Evolutionary conservation across 37 sponge, comb jelly and placozoan genomes (phyloP), one percentile per base, ranked within the genome.

Genomic region (Ephydatia muelleri): DNA sequence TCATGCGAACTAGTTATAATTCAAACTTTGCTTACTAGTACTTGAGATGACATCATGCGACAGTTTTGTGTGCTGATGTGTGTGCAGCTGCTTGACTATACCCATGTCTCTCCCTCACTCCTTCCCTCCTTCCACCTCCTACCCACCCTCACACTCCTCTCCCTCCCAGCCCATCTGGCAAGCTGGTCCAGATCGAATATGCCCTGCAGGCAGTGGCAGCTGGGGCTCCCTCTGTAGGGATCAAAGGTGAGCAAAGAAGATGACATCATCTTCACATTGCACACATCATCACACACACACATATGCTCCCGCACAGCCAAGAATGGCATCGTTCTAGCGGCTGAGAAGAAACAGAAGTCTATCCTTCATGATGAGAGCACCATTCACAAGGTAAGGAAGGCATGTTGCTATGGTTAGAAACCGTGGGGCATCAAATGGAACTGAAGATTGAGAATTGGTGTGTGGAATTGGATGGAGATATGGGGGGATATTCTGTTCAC

Each of bases 141-240:
- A n/a, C n/a, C n/a, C 9, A 49, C 11, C 30, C 40, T 35, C 30
- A 4, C 34, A 33, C 3, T 40, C 33, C n/a, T 64, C 12, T 25
- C 65, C 47, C 22, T 14, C 74, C 3, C 73, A 96, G 96, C 64
- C 99, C 99, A 6, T 96, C 99, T 29, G 99, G 99, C 0, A 98
- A 98, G 82, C 81, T 98, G 70, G 96, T 98, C 19, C 99, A 98
- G 78, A 96, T 98, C 12, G 99, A 98, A 73, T 98, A 98, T 82
- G 99, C 99, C 33, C 80, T 98, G 36, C 88, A 93, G 34, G 99
- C 99, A 48, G 99, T 98, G 31, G 95, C 94, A 30, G 91, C 88
- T 23, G 99, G 99, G 11, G 89, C 93, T 9, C 99, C 96, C 28
- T 95, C 99, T 16, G 91, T 98, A 36, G 99, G 99, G 13, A 98